Base-by-base conservation (phyloP, 2,113 vertebrate genomes). In the Xiphophorus couchianus region DNA sequence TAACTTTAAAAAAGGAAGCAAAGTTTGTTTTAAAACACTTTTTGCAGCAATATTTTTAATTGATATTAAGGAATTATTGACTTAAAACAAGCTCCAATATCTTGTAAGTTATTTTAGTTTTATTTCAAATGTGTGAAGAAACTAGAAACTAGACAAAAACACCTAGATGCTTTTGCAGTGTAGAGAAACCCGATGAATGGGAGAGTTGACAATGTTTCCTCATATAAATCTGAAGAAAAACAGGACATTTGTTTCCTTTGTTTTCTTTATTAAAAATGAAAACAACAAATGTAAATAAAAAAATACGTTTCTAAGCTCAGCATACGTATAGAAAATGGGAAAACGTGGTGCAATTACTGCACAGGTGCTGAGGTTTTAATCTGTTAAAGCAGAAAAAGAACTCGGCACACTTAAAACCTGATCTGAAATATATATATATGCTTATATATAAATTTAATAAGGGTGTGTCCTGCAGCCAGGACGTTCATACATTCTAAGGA, bases 401-500 rank as follows among this genome's bases (percentile, higher is more conserved):
- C 66, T 80, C 87, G 72, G 71, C 82, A 88, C 78, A 80, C 69
- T 84, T 76, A 85, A 42, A 82, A 90, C 90, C 81, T 88, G 88
- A 92, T 85, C 80, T 85, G 51, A 84, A 83, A 78, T 84, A 83
- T 70, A 48, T 62, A 83, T 70, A 35, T 62, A 25, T 63, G 14
- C 61, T 12, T 66, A 74, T 66, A 76, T 73, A 77, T 74, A 63
- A 83, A 78, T 86, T 29, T 71, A 76, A 73, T 71, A 79, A 79
- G 44, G 63, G 78, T 73, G 62, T 35, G 81, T 88, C 85, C 89
- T 22, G 29, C 17, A 44, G 61, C 39, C 66, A 71, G 84, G 82
- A 91, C 72, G 42, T 76, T 63, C 39, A 82, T 94, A 93, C 94
- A 94, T 94, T 94, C 91, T 90, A 91, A 74, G 91, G 84, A 86